A percentile compares a stretch with the other conserved stretches of the same genome.
phyloP scores from a whole-genome alignment of 2,888 invertebrate genomes.

The Catocala sponsa region DNA sequence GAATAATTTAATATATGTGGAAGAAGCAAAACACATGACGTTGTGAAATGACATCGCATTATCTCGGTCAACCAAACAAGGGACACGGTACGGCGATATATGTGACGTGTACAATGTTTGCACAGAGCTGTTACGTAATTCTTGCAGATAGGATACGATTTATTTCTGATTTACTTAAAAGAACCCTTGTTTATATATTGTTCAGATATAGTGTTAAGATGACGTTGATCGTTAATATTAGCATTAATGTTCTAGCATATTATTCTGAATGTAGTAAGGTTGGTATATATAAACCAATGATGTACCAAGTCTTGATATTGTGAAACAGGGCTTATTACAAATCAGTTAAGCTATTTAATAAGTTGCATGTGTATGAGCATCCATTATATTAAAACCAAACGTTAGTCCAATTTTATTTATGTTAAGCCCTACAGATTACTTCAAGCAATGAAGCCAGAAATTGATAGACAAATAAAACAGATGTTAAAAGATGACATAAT shows the following conservation, averaged over 20 bases:
- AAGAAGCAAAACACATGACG: slow-evolving; percentile 32
- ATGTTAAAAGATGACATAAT: not conserved
- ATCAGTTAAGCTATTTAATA: too few relatives aligned
- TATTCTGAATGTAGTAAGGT: too few relatives aligned
- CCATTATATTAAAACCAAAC: not conserved
- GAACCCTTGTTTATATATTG: too few relatives aligned
- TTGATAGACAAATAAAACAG: not conserved
- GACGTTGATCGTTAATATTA: too few relatives aligned
- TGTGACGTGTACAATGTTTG: slow-evolving; percentile 3
- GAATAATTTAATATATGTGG: slow-evolving; percentile 37
- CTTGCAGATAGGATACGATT: too few relatives aligned
- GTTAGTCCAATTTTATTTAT: not conserved
- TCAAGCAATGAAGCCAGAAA: not conserved
- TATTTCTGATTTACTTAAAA: too few relatives aligned
- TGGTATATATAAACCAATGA: too few relatives aligned
- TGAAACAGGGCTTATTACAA: too few relatives aligned
- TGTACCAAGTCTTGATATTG: too few relatives aligned
- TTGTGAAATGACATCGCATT: slow-evolving; percentile 40
- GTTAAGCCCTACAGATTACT: not conserved
- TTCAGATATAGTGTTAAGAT: too few relatives aligned
- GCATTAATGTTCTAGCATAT: too few relatives aligned
- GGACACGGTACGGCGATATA: slow-evolving; percentile 15
- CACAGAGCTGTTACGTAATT: slow-evolving; percentile 7
- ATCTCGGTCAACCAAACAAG: slow-evolving; percentile 37
- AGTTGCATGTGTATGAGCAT: too few relatives aligned